Evolutionary conservation across 2,797 vertebrate species (phyloP), one percentile per base, ranked within the genome.

Genomic region (Pelodytes ibericus): DNA sequence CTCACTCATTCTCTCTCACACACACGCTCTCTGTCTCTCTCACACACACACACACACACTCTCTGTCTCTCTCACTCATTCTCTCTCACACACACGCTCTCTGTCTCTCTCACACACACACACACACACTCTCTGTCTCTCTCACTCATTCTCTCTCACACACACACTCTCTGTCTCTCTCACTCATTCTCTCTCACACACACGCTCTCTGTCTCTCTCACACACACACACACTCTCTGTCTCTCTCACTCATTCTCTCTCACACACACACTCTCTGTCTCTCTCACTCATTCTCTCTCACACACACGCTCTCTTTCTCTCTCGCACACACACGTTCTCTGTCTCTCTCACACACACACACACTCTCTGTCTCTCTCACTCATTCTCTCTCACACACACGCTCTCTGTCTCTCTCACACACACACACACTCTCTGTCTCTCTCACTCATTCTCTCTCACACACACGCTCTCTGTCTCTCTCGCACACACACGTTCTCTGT

Each of bases 151-250:
- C 53, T 69, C n/a, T n/a, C n/a, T n/a, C n/a, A n/a, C n/a, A n/a
- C n/a, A n/a, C n/a, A n/a, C n/a, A n/a, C n/a, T n/a, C n/a, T n/a
- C n/a, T n/a, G n/a, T n/a, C n/a, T n/a, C n/a, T n/a, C n/a, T n/a
- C n/a, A n/a, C n/a, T n/a, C n/a, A n/a, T n/a, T n/a, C n/a, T n/a
- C n/a, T n/a, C n/a, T n/a, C n/a, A n/a, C n/a, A n/a, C n/a, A n/a
- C n/a, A n/a, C n/a, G n/a, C n/a, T n/a, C 56, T 59, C 3, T 18
- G 1, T 6, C 44, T 80, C 51, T 31, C 31, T 0, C 1, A 70
- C 76, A 53, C 49, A 61, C 31, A 81, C 74, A 71, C 27, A 75
- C 25, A 72, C 18, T 77, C 31, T n/a, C 33, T 7, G 41, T 16
- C 41, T 44, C 5, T 2, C 16, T 24, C 10, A 24, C 22, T 39